phyloP scores from a whole-genome alignment of 2,888 invertebrate species.

The Hoplodrina ambigua region DNA sequence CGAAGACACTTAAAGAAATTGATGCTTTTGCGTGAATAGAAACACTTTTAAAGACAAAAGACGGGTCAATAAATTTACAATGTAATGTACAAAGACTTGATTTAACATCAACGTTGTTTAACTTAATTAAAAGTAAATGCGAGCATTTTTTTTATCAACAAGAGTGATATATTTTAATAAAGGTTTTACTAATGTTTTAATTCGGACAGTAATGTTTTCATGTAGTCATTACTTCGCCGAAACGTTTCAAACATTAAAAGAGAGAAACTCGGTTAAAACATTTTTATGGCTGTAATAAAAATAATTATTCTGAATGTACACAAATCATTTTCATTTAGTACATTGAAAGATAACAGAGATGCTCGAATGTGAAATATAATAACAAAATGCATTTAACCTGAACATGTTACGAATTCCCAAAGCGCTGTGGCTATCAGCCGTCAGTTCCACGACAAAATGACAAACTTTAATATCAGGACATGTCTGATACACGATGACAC shows the following conservation, averaged over 20 bases:
- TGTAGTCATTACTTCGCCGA: slow-evolving; percentile 26
- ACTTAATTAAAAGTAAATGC: background rate
- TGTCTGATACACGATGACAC: slow-evolving; percentile 49
- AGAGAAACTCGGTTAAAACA: slow-evolving; percentile 32
- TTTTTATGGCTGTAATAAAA: slow-evolving; percentile 40
- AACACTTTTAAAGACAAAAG: slow-evolving; percentile 27
- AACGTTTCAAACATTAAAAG: slow-evolving; percentile 35
- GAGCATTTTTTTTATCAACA: background rate
- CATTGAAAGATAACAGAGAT: slow-evolving; percentile 45
- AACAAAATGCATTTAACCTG: slow-evolving; percentile 58
- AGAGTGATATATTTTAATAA: slow-evolving; percentile 17
- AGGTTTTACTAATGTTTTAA: slow-evolving; percentile 27
- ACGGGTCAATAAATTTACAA: slow-evolving; percentile 3
- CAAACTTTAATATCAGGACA: slow-evolving; percentile 60
- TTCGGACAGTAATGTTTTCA: slow-evolving; percentile 28
- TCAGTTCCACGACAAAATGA: slow-evolving; percentile 57
- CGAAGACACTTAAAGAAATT: slow-evolving; percentile 50
- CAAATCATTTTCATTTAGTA: slow-evolving; percentile 34
- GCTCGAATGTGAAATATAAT: slow-evolving; percentile 45
- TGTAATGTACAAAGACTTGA: background rate
- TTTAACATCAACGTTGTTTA: background rate
- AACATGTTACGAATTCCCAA: slow-evolving; percentile 56
- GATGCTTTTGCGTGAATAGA: slow-evolving; percentile 40
- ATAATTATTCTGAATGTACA: slow-evolving; percentile 13
- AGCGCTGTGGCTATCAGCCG: slow-evolving; percentile 57